Evolutionary conservation across 2,113 vertebrate species (phyloP), one percentile per base, ranked within the genome.

Genomic region (Aphelocoma coerulescens): DNA sequence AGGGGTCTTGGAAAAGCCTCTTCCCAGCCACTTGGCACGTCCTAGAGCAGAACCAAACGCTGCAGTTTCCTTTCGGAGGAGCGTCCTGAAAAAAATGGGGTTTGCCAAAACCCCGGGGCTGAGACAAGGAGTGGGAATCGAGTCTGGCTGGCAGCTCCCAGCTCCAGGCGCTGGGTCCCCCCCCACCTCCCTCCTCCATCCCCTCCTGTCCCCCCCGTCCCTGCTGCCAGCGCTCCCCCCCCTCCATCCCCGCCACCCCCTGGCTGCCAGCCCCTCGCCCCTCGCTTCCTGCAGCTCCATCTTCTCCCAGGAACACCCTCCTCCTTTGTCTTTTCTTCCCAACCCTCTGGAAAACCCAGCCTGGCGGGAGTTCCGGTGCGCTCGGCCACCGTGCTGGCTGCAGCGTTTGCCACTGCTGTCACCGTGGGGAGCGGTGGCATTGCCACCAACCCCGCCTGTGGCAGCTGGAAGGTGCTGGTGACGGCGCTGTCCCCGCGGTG

Each of bases 141-240:
- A 88, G 63, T 61, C 74, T 92, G 94, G 84, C 91, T 94, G 91
- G 79, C 87, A 91, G 77, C 73, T 82, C 91, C 63, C 89, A 26
- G 69, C 71, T 87, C 80, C n/a, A 9, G 6, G 49, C 1, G 8
- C 54, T n/a, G 79, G 63, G 68, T 67, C 11, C 67, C 74, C 44
- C 26, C 48, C 17, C 13, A 23, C 73, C 61, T 46, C 54, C 48
- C 46, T 30, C 21, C 52, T 26, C 72, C 32, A 0, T 43, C 61
- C 76, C 61, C 19, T 30, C 66, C 77, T 24, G 51, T 57, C 51
- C 77, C 79, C 65, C 58, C 52, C 8, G 35, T n/a, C 48, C 44
- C 39, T 1, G 51, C 67, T 80, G 76, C 85, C 26, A 1, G 41
- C 8, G 14, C 68, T 90, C 18, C 35, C 22, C 22, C 26, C 39